These are phyloP conservation scores for Drosophila ezoana DNA, from an alignment of 2,888 invertebrate genomes.

Conservation along the genomic window DNA sequence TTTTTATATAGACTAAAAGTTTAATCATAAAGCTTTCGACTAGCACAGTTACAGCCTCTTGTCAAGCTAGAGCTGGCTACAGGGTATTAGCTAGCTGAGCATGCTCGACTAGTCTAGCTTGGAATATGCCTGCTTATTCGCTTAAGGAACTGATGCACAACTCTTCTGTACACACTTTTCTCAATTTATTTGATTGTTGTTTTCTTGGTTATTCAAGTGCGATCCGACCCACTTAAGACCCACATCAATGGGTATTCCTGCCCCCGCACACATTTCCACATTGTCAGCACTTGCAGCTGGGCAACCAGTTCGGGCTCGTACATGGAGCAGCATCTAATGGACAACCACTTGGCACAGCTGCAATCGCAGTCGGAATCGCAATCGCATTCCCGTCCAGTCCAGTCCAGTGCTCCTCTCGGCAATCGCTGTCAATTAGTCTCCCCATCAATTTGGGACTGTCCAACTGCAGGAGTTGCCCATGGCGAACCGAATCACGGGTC, in stretches of 20 bases:
- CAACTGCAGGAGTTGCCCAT: slow-evolving; percentile 9
- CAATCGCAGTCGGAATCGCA: not conserved
- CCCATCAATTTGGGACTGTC: slow-evolving; percentile 13
- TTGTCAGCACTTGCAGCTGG: not conserved
- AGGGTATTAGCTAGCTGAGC: too few relatives aligned
- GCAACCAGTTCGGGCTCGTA: not conserved
- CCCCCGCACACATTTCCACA: not conserved
- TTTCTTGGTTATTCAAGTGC: too few relatives aligned
- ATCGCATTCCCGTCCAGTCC: not conserved
- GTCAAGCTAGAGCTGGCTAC: too few relatives aligned
- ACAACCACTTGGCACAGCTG: slow-evolving; percentile 11
- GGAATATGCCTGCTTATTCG: too few relatives aligned
- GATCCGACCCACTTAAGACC: not conserved
- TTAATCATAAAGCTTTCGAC: too few relatives aligned
- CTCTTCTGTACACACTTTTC: too few relatives aligned
- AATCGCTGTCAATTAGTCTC: slow-evolving; percentile 34
- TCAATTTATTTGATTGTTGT: too few relatives aligned
- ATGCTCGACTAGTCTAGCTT: too few relatives aligned
- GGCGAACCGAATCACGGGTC: slow-evolving; percentile 4
- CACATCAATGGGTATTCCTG: not conserved
- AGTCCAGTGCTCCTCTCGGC: not conserved
- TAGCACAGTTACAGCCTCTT: too few relatives aligned
- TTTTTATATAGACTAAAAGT: too few relatives aligned
- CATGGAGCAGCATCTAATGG: not conserved
- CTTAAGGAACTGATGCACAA: too few relatives aligned